phyloP scores from a whole-genome alignment of 1,140 invertebrate species.

The Drosophila prosaltans region DNA sequence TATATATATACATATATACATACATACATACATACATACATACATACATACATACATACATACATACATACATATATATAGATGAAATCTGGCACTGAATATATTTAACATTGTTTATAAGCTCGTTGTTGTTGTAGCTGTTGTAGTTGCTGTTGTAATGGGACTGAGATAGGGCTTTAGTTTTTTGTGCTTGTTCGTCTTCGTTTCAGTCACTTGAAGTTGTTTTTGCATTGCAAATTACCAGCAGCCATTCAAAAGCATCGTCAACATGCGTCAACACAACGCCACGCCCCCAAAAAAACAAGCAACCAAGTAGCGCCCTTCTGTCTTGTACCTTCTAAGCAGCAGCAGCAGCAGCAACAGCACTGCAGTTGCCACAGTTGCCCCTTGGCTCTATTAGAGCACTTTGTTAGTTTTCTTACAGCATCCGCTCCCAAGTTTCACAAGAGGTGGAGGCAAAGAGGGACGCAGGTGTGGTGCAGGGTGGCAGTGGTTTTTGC shows the following conservation, averaged over 20 bases:
- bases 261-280: conserved; percentile 61
- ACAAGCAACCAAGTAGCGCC: conserved; percentile 23
- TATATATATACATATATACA: not conserved
- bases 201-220: conserved; percentile 28
- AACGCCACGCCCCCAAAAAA: conserved; percentile 36
- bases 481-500: not conserved
- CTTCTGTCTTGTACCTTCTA: conserved; percentile 15
- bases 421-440: conserved; percentile 35
- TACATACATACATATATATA: conserved; percentile 29
- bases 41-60: too few relatives aligned
- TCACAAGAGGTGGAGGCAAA: not conserved
- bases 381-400: conserved; percentile 63
- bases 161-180: conserved; percentile 2
- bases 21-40: too few relatives aligned
- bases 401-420: conserved; percentile 70
- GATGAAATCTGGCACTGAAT: conserved; percentile 36
- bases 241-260: conserved; percentile 50
- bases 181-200: too few relatives aligned
- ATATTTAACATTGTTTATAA: conserved; percentile 41
- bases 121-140: not conserved
- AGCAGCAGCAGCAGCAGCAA: not conserved
- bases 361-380: not conserved
- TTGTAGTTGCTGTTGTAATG: not conserved
- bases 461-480: too few relatives aligned
- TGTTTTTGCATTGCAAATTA: conserved; percentile 78